Base-by-base conservation (phyloP, 2,888 invertebrate genomes). In the Cataglyphis cursor region DNA sequence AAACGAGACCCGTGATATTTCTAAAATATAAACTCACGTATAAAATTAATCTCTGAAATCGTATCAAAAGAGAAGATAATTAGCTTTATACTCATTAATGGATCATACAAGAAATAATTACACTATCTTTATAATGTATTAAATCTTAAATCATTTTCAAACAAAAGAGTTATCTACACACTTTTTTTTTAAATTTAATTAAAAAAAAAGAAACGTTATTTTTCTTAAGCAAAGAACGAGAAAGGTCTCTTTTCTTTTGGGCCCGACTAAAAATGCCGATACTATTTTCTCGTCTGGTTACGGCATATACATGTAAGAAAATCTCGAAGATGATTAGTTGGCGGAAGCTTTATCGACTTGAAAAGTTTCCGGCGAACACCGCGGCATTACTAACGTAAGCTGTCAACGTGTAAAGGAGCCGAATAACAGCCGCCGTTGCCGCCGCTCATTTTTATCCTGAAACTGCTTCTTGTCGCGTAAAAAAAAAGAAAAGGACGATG, bases 321-420 rank as follows among this genome's bases (percentile, higher is more conserved):
- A 90, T 90, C 90, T 90, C 82, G 83, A 87, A 85, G 81, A 73
- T 66, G 82, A 85, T 76, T 89, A 82, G 90, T 87, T 90, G 86
- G 75, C 70, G 80, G 59, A 84, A 90, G 87, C 81, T 88, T 91
- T 84, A 91, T 90, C 83, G 84, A 88, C 86, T 91, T 90, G 87
- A 31, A 82, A 91, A 83, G 86, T 91, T 90, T 90, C 57, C 68
- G 18, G 35, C 21, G 12, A 59, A 66, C 54, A 78, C 70, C 80
- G 81, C 75, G 84, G 57, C 64, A 85, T n/a, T n/a, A n/a, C 65
- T 80, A 83, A 57, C 68, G n/a, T 38, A 80, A 83, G 84, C 82
- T 84, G 85, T 87, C 90, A 88, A 82, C 87, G 87, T 80, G 87
- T 81, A 82, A 86, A 84, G 86, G 85, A 86, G 85, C 86, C 85